Evolutionary conservation across 2,113 vertebrate genomes (phyloP).

Genomic region (Leptocoma aspasia): DNA sequence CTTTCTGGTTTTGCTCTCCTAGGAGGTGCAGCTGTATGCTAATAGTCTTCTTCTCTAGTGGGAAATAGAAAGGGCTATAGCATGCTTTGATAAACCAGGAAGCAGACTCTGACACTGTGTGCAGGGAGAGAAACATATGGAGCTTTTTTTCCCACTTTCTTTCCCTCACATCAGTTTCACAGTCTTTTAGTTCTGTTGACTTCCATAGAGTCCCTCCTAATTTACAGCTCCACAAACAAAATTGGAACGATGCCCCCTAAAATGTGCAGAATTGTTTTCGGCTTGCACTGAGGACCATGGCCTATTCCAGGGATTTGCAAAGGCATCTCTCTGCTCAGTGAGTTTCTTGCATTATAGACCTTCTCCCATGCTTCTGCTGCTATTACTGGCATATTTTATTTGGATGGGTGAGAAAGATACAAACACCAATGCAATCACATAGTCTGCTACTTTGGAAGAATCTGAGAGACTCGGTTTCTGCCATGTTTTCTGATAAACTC

Average conservation of each 20-base stretch:
- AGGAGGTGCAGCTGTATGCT: slow-evolving; percentile 56
- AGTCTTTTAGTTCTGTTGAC: slow-evolving; percentile 11
- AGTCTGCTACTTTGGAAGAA: neutral
- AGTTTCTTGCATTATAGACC: neutral
- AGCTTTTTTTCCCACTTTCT: neutral
- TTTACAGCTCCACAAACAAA: neutral
- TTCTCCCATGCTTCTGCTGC: neutral
- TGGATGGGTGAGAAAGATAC: neutral
- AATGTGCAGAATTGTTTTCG: neutral
- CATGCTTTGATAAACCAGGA: slow-evolving; percentile 4
- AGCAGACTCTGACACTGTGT: neutral
- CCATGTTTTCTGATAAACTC: neutral
- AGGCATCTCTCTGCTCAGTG: neutral
- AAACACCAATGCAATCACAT: neutral
- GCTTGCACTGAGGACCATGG: neutral
- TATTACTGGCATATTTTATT: neutral
- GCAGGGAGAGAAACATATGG: neutral
- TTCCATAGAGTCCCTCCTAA: neutral
- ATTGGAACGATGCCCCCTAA: neutral
- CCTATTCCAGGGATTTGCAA: neutral
- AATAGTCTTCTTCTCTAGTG: neutral
- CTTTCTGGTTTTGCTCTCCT: neutral
- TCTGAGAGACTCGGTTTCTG: neutral
- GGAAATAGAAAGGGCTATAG: neutral
- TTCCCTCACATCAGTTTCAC: slow-evolving; percentile 3